Base-by-base conservation (phyloP, 1,140 invertebrate species). In the Musca vetustissima region DNA sequence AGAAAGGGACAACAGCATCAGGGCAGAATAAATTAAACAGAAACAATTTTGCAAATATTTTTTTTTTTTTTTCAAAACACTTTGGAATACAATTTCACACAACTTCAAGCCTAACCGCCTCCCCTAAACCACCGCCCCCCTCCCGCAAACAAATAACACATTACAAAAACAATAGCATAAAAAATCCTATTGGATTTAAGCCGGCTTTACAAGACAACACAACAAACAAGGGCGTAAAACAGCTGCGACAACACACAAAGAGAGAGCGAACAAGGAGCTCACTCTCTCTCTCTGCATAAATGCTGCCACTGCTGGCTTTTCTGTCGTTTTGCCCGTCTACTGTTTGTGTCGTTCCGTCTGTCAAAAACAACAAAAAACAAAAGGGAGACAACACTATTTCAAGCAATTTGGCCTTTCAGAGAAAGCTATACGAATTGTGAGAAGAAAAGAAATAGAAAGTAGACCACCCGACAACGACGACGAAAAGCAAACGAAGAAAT, bases 191-290 rank as follows among this genome's bases (percentile, higher is more conserved):
- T 59, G 11, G 55, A 32, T 8, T 59, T 32, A 61, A 61, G 32
- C 57, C 57, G 57, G 57, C 57, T 36, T 61, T 61, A 21, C n/a
- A 43, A 43, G 17, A 61, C 17, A 36, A 61, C 36, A 61, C 17
- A 36, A 61, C 36, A 61, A 61, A 61, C 57, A 61, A 61, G 57
- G 57, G 57, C 57, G 57, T 61, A 61, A 61, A 59, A 61, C 53
- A 32, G 22, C n/a, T 57, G 17, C 21, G 49, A 19, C 49, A 52
- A 52, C 21, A n/a, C n/a, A n/a, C n/a, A n/a, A n/a, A n/a, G n/a
- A 19, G 17, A 52, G n/a, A 19, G 21, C 49, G 49, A 19, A 13
- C n/a, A n/a, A n/a, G n/a, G n/a, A n/a, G n/a, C n/a, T n/a, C n/a
- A n/a, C 49, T 52, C 21, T 52, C 1, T 19, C 1, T 49, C 15